Percentiles rank a stretch among this genome's conserved stretches.
These are phyloP conservation scores for Plebejus argus DNA, from an alignment of 2,888 invertebrate genomes.

Conservation along the genomic window DNA sequence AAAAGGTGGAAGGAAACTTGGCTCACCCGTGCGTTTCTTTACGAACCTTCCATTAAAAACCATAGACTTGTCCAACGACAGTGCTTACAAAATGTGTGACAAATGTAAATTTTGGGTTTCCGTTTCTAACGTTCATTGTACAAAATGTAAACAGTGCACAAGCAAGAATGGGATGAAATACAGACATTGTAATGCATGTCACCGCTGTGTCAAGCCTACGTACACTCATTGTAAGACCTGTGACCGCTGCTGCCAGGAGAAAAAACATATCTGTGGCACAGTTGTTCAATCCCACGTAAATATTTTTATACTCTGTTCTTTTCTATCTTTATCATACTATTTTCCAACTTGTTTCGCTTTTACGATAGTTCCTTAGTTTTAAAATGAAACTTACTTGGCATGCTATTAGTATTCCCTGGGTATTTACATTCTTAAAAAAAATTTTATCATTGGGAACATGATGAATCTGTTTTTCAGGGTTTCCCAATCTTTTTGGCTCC, in stretches of 20 bases:
- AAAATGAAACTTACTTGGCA: no score
- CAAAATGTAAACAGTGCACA: slow-evolving; percentile 68
- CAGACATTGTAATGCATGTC: slow-evolving; percentile 88
- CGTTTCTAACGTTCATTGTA: slow-evolving; percentile 63
- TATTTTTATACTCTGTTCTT: background rate
- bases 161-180: slow-evolving; percentile 84
- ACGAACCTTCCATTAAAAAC: slow-evolving; percentile 86
- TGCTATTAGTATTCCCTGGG: no score
- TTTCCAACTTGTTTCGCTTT: background rate
- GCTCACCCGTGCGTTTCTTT: slow-evolving; percentile 93
- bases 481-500: no score
- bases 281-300: slow-evolving; percentile 67
- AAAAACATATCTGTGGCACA: slow-evolving; percentile 64
- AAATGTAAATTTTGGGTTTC: slow-evolving; percentile 86
- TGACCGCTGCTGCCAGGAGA: slow-evolving; percentile 80
- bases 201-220: slow-evolving; percentile 91
- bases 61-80: slow-evolving; percentile 71
- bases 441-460: no score
- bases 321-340: no score
- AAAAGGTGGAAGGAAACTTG: slow-evolving; percentile 85
- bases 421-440: no score
- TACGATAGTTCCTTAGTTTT: no score
- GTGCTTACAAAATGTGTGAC: slow-evolving; percentile 88
- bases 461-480: no score
- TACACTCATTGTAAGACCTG: slow-evolving; percentile 90